These are phyloP conservation scores for Fulmarus glacialis DNA, from an alignment of 2,113 vertebrate genomes.

Conservation along the genomic window DNA sequence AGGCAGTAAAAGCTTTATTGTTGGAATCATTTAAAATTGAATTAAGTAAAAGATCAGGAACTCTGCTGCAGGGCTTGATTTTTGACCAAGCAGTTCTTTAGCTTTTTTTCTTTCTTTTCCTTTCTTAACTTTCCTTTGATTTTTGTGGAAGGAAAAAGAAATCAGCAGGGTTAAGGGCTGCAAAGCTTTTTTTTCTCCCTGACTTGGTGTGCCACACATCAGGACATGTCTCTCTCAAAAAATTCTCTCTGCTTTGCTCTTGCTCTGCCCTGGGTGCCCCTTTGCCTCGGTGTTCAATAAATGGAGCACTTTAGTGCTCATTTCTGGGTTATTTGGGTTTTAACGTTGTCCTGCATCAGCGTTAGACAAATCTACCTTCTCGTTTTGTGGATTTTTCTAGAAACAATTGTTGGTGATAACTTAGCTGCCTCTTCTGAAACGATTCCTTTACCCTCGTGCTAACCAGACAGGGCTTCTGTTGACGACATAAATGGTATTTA, in stretches of 20 bases:
- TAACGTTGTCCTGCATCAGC: accelerated
- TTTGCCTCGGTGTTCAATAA: accelerated
- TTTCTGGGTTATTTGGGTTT: background rate
- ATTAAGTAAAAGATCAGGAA: background rate
- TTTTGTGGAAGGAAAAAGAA: background rate
- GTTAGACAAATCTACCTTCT: background rate
- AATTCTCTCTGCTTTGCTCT: background rate
- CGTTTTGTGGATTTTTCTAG: background rate
- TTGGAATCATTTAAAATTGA: background rate
- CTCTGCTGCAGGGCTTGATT: background rate
- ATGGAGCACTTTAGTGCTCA: background rate
- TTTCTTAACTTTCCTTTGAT: background rate
- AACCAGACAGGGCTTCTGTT: background rate
- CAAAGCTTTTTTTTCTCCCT: background rate
- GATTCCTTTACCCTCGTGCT: accelerated
- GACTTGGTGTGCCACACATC: background rate
- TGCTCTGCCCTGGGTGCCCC: accelerated
- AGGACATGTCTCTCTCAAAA: background rate
- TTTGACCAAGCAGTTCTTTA: background rate
- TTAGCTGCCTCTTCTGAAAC: background rate
- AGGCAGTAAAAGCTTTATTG: background rate
- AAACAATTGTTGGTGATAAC: background rate
- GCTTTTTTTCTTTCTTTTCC: background rate
- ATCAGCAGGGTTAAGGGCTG: background rate
- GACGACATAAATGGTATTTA: accelerated